Base-by-base conservation (phyloP, 2,888 invertebrate species). In the Drosophila aldrichi region DNA sequence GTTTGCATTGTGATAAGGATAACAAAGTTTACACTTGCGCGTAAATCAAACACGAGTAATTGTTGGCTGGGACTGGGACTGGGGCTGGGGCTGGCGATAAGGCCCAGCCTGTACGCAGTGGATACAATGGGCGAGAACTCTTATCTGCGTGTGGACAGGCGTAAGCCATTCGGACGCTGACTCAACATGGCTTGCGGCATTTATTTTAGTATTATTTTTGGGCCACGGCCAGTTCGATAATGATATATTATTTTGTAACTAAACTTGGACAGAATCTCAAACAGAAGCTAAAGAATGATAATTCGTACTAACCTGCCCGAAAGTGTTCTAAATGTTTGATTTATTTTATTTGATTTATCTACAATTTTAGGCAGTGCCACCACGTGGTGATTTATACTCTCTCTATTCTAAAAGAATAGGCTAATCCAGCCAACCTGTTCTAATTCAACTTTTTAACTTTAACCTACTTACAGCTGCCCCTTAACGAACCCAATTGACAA, bases 201-300 rank as follows among this genome's bases (percentile, higher is more conserved):
- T 22, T 63, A 18, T 59, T 52, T n/a, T 38, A 20, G 36, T 36
- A 10, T 32, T 41, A 12, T 63, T 75, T 87, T 82, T 77, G 67
- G 81, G 85, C 77, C 85, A 85, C 67, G 85, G 85, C 64, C 88
- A 82, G 51, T 44, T 54, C 32, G 70, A 67, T 57, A 64, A 62
- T 49, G 4, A 9, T 9, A 5, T 34, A 54, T 8, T 1, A 41
- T 74, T 55, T 70, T 60, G 64, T 32, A 69, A 60, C 52, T 63
- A 55, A 32, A 41, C 48, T 43, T 41, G 48, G 29, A 48, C 29
- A 29, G 9, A 16, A 9, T n/a, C 25, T 46, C 16, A 40, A 52
- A 55, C 44, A 12, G 12, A 22, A 43, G 34, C n/a, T 29, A 12
- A 4, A 9, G 44, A 43, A 54, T 18, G 10, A 1, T 10, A 20